A percentile compares a stretch with the other conserved stretches of the same genome.
Conservation (phyloP, 2,113 vertebrate genomes). For the Gavia stellata region DNA sequence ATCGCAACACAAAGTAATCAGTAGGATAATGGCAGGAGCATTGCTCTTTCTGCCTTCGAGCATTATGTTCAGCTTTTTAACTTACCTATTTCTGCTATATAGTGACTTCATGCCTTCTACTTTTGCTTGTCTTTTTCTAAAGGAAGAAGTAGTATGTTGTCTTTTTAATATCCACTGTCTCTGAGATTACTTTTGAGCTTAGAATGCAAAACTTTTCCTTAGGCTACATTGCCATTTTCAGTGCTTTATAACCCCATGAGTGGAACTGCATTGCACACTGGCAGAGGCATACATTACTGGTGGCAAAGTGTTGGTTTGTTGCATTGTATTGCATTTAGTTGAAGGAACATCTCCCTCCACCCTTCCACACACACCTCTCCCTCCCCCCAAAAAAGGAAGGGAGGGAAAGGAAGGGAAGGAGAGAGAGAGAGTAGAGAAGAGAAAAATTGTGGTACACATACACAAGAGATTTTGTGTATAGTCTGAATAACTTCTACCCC, state of each 20-base stretch:
- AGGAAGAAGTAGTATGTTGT: neutral
- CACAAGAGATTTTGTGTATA: slow-evolving; percentile 6
- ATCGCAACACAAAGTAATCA: neutral
- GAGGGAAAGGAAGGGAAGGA: neutral
- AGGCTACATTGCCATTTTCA: slow-evolving; percentile 49
- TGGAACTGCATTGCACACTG: neutral
- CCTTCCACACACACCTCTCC: rapidly evolving
- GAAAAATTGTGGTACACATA: neutral
- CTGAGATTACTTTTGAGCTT: slow-evolving; percentile 44
- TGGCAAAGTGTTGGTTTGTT: slow-evolving; percentile 41
- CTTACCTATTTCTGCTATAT: neutral
- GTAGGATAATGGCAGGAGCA: neutral
- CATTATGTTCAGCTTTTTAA: neutral
- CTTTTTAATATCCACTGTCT: slow-evolving; percentile 24
- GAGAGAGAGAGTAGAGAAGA: neutral
- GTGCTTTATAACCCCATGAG: slow-evolving; percentile 43
- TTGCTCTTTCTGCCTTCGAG: neutral
- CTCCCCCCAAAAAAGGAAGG: neutral
- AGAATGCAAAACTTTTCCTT: slow-evolving; percentile 36
- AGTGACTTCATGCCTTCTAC: neutral
- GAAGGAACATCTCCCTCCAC: neutral
- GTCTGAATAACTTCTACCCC: slow-evolving; percentile 17
- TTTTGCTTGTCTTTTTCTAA: neutral
- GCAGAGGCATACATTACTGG: slow-evolving; percentile 36
- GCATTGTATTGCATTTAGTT: slow-evolving; percentile 26